These are phyloP conservation scores for Pterophyllum scalare DNA, from an alignment of 2,113 vertebrate genomes.

Conservation along the genomic window DNA sequence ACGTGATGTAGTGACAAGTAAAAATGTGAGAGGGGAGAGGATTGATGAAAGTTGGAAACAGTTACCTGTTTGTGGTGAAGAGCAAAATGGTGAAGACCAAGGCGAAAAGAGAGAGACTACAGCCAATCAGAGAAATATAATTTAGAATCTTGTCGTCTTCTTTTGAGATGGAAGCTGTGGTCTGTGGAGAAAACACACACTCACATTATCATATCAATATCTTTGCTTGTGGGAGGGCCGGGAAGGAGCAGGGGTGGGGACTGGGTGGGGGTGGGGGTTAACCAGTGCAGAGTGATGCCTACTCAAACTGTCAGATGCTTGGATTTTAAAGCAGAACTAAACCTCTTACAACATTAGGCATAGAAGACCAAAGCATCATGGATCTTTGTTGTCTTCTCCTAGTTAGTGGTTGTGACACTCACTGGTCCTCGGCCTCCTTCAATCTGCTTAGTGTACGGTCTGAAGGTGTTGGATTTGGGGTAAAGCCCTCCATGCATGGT, in stretches of 20 bases:
- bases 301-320: constrained; percentile 73
- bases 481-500: no score
- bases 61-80: constrained; percentile 43
- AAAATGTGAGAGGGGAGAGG: no score
- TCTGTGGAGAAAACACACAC: constrained; percentile 21
- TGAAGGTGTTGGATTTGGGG: no score
- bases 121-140: constrained; percentile 20
- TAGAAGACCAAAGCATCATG: constrained; percentile 44
- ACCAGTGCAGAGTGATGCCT: constrained; percentile 59
- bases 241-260: no score
- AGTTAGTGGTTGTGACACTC: no score
- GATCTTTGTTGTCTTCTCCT: no score
- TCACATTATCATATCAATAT: no score
- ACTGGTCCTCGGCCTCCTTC: no score
- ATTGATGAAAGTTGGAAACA: neutral
- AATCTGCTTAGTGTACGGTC: no score
- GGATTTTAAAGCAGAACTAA: constrained; percentile 63
- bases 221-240: no score
- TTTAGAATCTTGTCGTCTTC: neutral
- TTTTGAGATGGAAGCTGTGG: accelerated
- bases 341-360: constrained; percentile 60
- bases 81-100: constrained; percentile 39
- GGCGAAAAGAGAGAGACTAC: constrained; percentile 25
- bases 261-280: no score
- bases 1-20: neutral